These are phyloP conservation scores for Himalopsyche anomala DNA, from an alignment of 2,888 invertebrate species.

Conservation along the genomic window DNA sequence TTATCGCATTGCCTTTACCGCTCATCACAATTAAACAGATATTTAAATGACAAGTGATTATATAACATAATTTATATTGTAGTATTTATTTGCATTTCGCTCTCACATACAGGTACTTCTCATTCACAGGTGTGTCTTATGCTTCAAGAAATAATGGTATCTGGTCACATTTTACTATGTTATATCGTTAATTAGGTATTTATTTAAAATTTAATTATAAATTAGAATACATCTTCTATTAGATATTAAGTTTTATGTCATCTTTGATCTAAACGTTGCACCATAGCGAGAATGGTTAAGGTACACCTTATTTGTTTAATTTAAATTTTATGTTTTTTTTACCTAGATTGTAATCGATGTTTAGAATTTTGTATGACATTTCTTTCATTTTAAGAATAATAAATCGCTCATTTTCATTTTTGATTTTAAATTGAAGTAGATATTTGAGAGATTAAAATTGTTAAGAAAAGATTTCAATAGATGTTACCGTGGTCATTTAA, in stretches of 20 bases:
- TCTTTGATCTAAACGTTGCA: background rate
- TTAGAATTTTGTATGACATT: background rate
- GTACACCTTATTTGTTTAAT: background rate
- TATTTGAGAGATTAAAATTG: too few relatives aligned
- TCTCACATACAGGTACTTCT: conserved; percentile 51
- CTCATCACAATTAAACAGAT: too few relatives aligned
- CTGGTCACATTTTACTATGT: background rate
- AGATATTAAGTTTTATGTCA: background rate
- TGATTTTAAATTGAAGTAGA: too few relatives aligned
- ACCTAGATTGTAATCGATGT: background rate
- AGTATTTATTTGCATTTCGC: conserved; percentile 46
- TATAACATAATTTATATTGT: too few relatives aligned
- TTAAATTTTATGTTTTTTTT: background rate
- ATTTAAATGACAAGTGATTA: too few relatives aligned
- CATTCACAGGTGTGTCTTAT: conserved; percentile 52
- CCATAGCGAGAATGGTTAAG: background rate
- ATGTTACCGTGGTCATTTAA: too few relatives aligned
- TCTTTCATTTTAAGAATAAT: too few relatives aligned
- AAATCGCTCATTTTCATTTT: too few relatives aligned
- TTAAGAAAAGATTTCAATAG: too few relatives aligned
- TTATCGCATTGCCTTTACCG: too few relatives aligned
- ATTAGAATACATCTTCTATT: background rate
- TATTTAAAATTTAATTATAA: background rate
- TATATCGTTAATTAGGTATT: background rate
- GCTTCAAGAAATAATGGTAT: conserved; percentile 57